Evolutionary conservation across 2,888 invertebrate species (phyloP).

Genomic region (Encarsia formosa): DNA sequence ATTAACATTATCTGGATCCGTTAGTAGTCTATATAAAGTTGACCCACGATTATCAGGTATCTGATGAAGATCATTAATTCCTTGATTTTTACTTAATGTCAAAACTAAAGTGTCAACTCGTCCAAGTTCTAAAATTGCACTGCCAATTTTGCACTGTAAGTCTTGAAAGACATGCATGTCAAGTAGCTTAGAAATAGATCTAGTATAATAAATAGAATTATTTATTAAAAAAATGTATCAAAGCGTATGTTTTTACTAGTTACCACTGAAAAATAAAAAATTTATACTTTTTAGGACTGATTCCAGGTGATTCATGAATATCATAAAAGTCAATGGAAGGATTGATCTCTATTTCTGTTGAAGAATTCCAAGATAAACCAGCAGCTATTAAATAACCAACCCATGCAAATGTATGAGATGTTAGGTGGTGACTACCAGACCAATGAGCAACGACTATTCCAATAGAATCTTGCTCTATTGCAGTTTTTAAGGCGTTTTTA

Average conservation of each 20-base stretch:
- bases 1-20: slow-evolving; percentile 59
- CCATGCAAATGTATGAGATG: slow-evolving; percentile 59
- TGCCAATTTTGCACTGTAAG: slow-evolving; percentile 51
- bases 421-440: slow-evolving; percentile 59
- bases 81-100: slow-evolving; percentile 53
- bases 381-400: slow-evolving; percentile 58
- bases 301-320: slow-evolving; percentile 33
- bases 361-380: slow-evolving; percentile 59
- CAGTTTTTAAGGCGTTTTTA: slow-evolving; percentile 55
- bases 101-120: slow-evolving; percentile 57
- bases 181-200: slow-evolving; percentile 54
- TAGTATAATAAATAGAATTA: slow-evolving; percentile 11
- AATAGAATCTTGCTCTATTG: slow-evolving; percentile 52
- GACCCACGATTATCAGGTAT: slow-evolving; percentile 58
- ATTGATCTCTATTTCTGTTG: slow-evolving; percentile 46
- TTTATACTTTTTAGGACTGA: slow-evolving; percentile 34
- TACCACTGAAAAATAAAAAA: background rate
- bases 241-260: background rate
- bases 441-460: slow-evolving; percentile 59
- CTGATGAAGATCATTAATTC: slow-evolving; percentile 51
- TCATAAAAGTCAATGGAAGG: slow-evolving; percentile 41
- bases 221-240: background rate
- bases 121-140: slow-evolving; percentile 57
- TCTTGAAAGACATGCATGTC: slow-evolving; percentile 57
- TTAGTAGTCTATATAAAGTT: slow-evolving; percentile 57